Conservation (phyloP, 2,797 vertebrate species). For the Phoeniculus purpureus region DNA sequence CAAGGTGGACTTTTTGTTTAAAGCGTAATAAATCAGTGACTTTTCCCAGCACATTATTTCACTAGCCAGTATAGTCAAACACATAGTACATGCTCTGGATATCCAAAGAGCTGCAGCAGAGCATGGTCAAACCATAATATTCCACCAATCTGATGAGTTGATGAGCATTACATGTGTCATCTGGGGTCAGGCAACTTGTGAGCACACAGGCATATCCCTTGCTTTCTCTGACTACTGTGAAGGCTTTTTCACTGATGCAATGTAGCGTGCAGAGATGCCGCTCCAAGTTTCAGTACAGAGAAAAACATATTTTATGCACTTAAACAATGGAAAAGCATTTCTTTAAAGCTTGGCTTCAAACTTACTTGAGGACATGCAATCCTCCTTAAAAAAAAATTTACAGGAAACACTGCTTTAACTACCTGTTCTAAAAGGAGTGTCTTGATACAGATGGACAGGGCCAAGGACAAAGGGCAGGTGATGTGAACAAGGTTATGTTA, state of each 20-base stretch:
- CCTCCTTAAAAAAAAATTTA: background rate
- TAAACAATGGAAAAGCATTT: background rate
- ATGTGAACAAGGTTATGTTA: background rate
- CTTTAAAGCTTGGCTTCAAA: background rate
- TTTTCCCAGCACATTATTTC: slow-evolving; percentile 81
- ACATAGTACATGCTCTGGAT: background rate
- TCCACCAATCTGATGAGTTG: too few relatives aligned
- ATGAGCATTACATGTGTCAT: accelerated
- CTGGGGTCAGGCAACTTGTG: background rate
- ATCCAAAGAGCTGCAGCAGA: slow-evolving; percentile 32
- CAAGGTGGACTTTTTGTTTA: slow-evolving; percentile 82
- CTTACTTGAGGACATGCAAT: background rate
- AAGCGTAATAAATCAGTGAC: slow-evolving; percentile 74
- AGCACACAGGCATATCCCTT: background rate
- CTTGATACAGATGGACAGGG: background rate
- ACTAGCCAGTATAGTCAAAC: slow-evolving; percentile 42
- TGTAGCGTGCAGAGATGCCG: background rate
- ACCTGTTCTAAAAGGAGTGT: background rate
- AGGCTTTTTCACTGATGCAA: background rate
- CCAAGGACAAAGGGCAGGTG: background rate
- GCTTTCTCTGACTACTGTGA: background rate
- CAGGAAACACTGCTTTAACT: background rate
- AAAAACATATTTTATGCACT: background rate
- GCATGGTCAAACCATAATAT: background rate
- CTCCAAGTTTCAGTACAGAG: background rate